Evolutionary conservation across 92 coral and sea anemone genomes (phyloP), one percentile per base, ranked within the genome.

Genomic region (Epizoanthus illoricatus): DNA sequence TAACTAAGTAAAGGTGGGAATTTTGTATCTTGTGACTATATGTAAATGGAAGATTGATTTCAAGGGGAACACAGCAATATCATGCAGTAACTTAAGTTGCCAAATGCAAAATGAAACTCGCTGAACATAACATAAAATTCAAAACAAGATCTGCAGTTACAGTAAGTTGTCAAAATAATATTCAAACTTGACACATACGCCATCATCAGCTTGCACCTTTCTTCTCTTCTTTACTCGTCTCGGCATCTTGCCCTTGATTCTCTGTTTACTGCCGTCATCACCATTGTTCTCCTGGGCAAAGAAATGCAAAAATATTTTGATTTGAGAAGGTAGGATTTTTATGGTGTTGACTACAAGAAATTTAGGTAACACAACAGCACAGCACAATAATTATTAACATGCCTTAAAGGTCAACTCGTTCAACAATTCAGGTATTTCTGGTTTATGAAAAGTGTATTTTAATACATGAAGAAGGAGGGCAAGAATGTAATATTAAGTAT

Each of bases 191-290:
- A 41, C 5, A 18, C 59, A 2, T 78, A 93, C 99, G 92, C 99
- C 99, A 49, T 97, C 99, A 65, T 97, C 96, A 11, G 94, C 89
- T 84, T 93, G 98, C 20, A 97, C 90, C 79, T 97, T 97, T 78
- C 98, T 80, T 67, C 99, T 86, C 75, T 91, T 93, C 89, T 97
- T 97, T 19, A 91, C 98, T 45, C 96, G 91, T 80, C 93, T 88
- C 0, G 99, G 99, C 98, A 97, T 91, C 89, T 91, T 93, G 85
- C 84, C 90, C 63, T 97, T 90, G 49, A 97, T 87, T 52, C 47
- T 75, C 45, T 94, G 85, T 78, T 88, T 92, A 21, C 91, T 60
- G 12, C 75, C 78, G 24, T 93, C 93, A 73, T 97, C 92, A 7
- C 95, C 99, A 10, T 80, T 71, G 75, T 83, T 88, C 59, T 86